These are phyloP conservation scores for Plebejus anna DNA, from an alignment of 2,888 invertebrate species.

Conservation along the genomic window DNA sequence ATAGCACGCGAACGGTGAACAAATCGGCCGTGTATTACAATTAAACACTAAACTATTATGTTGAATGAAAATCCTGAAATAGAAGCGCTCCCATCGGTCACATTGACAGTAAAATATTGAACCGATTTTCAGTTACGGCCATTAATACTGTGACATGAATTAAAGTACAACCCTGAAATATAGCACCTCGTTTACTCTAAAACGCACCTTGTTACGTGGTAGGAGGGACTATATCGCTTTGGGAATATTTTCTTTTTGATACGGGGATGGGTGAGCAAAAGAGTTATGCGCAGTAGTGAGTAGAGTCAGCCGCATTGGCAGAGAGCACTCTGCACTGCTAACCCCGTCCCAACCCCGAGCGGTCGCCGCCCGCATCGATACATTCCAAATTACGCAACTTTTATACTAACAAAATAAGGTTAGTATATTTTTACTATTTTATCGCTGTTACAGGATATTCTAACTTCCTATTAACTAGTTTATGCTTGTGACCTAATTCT, in stretches of 20 bases:
- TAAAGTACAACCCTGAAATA: constrained; percentile 2
- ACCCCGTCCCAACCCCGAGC: constrained; percentile 48
- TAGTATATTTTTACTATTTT: constrained; percentile 33
- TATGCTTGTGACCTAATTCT: constrained; percentile 11
- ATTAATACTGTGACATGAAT: constrained; percentile 27
- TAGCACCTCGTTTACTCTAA: background rate
- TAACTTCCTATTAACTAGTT: background rate
- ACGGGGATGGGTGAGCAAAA: constrained; percentile 14
- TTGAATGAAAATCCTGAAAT: constrained; percentile 13
- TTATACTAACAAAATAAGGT: constrained; percentile 30
- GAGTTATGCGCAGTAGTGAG: constrained; percentile 53
- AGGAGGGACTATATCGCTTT: background rate
- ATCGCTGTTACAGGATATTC: background rate
- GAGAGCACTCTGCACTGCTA: constrained; percentile 52
- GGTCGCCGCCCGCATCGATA: constrained; percentile 38
- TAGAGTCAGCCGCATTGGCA: constrained; percentile 42
- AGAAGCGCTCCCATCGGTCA: background rate
- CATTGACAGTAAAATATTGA: constrained; percentile 26
- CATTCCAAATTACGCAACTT: constrained; percentile 27
- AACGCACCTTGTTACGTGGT: background rate
- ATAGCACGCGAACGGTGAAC: background rate
- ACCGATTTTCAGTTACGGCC: constrained; percentile 19
- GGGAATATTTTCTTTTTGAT: background rate
- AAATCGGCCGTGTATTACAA: background rate
- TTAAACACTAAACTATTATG: background rate